A percentile compares a stretch with the other conserved stretches of the same genome.
Evolutionary conservation across 2,888 invertebrate species (phyloP).

Genomic region (Nomada fucata): DNA sequence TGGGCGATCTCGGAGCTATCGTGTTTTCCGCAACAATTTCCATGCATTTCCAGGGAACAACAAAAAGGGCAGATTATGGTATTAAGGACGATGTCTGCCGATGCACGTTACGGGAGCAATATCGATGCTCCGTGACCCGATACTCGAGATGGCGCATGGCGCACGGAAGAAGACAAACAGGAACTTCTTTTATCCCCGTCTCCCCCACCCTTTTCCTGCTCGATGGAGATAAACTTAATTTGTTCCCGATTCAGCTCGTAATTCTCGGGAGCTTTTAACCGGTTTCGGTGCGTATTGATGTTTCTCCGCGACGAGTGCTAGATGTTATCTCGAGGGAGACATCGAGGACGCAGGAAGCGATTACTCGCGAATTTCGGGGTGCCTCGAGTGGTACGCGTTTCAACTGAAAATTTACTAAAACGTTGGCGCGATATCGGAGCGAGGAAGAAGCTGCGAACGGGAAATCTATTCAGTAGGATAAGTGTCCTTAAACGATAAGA

Average conservation of each 20-base stretch:
- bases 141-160: conserved; percentile 36
- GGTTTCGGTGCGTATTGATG: conserved; percentile 5
- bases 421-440: conserved; percentile 21
- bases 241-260: conserved; percentile 1
- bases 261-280: conserved; percentile 12
- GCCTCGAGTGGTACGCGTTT: conserved; percentile 30
- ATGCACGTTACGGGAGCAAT: conserved; percentile 40
- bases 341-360: conserved; percentile 11
- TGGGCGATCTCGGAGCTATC: background rate
- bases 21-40: conserved; percentile 1
- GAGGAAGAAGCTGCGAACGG: background rate
- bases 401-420: conserved; percentile 34
- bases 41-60: conserved; percentile 2
- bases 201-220: background rate
- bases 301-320: conserved; percentile 5
- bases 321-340: background rate
- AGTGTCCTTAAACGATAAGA: conserved; percentile 42
- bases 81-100: conserved; percentile 56
- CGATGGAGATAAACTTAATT: conserved; percentile 29
- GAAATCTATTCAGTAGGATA: conserved; percentile 56
- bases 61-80: conserved; percentile 51
- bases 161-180: conserved; percentile 62
- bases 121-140: conserved; percentile 43
- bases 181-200: conserved; percentile 20
- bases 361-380: conserved; percentile 9